Evolutionary conservation across 1,140 invertebrate genomes (phyloP).

Genomic region (Meloidogyne chitwoodi): DNA sequence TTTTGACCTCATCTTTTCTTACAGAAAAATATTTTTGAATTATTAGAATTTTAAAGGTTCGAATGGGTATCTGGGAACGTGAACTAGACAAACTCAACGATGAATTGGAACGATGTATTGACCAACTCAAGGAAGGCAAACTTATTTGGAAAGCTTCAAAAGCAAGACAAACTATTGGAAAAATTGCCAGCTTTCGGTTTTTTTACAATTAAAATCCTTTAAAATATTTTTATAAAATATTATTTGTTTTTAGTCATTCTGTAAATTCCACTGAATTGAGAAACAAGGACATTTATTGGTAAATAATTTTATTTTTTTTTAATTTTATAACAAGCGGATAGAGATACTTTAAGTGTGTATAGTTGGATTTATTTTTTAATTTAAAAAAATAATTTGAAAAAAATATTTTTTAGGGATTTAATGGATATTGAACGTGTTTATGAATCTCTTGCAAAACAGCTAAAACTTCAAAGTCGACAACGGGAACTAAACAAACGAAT

Average conservation of each 20-base stretch:
- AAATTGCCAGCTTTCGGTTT: slow-evolving; percentile 8
- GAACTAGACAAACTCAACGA: background rate
- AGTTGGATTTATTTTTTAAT: background rate
- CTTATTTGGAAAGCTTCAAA: background rate
- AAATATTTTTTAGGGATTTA: slow-evolving; percentile 8
- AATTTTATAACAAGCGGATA: background rate
- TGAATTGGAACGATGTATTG: background rate
- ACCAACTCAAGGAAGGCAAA: background rate
- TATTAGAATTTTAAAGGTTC: background rate
- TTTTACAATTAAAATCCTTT: background rate
- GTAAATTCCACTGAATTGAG: slow-evolving; percentile 13
- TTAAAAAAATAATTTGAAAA: background rate
- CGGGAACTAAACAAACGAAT: slow-evolving; percentile 1
- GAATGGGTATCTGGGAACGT: slow-evolving; percentile 44
- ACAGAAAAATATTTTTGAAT: too few relatives aligned
- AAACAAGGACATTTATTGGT: slow-evolving; percentile 17
- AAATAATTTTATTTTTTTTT: background rate
- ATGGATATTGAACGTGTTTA: slow-evolving; percentile 1
- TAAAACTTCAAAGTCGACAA: slow-evolving; percentile 2
- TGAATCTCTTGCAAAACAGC: slow-evolving; percentile 10
- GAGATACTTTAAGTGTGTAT: background rate
- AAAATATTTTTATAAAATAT: background rate
- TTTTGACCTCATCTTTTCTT: too few relatives aligned
- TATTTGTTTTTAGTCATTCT: slow-evolving; percentile 2
- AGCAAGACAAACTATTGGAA: slow-evolving; percentile 12